A percentile compares a stretch with the other conserved stretches of the same genome.
Evolutionary conservation across 2,888 invertebrate genomes (phyloP).

Genomic region (Sisyra nigra): DNA sequence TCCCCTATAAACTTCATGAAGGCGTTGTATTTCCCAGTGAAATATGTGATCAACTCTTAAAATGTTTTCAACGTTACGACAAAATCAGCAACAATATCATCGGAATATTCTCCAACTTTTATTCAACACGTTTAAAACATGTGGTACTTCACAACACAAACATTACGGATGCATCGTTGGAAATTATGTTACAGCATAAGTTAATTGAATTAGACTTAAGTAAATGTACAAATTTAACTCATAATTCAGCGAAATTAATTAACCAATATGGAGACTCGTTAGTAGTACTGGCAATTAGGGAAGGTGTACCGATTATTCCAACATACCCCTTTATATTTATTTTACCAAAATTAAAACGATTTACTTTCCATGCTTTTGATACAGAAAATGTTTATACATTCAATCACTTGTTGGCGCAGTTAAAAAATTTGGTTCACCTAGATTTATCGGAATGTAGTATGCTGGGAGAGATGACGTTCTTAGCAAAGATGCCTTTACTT

Average conservation of each 20-base stretch:
- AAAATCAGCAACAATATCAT: constrained; percentile 48
- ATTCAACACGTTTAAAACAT: constrained; percentile 46
- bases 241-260: constrained; percentile 44
- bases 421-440: constrained; percentile 45
- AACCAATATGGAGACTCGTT: constrained; percentile 53
- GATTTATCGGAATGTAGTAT: constrained; percentile 54
- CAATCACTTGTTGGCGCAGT: constrained; percentile 36
- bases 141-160: constrained; percentile 54
- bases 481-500: constrained; percentile 48
- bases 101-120: constrained; percentile 50
- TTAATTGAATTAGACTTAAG: constrained; percentile 57
- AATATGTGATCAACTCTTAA: constrained; percentile 52
- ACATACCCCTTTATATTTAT: constrained; percentile 29
- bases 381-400: constrained; percentile 32
- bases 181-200: constrained; percentile 54
- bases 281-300: constrained; percentile 52
- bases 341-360: constrained; percentile 39
- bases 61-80: constrained; percentile 31
- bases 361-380: constrained; percentile 38
- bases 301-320: constrained; percentile 43
- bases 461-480: constrained; percentile 46
- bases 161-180: constrained; percentile 54
- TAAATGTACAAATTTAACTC: constrained; percentile 52
- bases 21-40: constrained; percentile 51
- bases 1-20: constrained; percentile 35